These are phyloP conservation scores for Vespertilio murinus DNA, from an alignment of 2,797 vertebrate genomes.

Conservation along the genomic window DNA sequence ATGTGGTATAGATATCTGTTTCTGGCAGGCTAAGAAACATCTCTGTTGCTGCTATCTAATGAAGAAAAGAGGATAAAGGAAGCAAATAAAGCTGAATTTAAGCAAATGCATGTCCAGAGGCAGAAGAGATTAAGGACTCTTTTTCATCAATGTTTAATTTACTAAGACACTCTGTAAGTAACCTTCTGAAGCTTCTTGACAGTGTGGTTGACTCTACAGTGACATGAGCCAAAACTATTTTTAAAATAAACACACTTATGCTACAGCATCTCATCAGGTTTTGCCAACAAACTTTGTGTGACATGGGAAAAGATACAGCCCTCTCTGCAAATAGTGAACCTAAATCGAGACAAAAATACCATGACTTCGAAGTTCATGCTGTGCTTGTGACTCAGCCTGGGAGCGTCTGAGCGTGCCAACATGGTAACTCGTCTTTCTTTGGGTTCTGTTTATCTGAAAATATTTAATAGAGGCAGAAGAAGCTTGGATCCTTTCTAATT, in stretches of 20 bases:
- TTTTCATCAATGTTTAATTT: constrained; percentile 81
- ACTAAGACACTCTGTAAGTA: constrained; percentile 72
- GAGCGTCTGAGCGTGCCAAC: background rate
- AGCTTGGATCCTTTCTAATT: background rate
- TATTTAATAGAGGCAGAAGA: constrained; percentile 25
- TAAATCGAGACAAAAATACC: constrained; percentile 42
- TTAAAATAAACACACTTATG: constrained; percentile 57
- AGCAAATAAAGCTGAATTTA: constrained; percentile 79
- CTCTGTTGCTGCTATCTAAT: constrained; percentile 73
- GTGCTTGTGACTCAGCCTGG: constrained; percentile 6
- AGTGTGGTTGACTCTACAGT: constrained; percentile 71
- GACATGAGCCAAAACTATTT: constrained; percentile 17
- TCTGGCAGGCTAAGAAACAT: constrained; percentile 41
- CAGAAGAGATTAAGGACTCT: constrained; percentile 69
- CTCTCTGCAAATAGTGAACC: constrained; percentile 4
- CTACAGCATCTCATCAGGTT: constrained; percentile 42
- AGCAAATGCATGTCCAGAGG: constrained; percentile 55
- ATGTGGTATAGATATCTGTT: background rate
- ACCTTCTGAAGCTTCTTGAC: constrained; percentile 73
- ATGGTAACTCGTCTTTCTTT: background rate
- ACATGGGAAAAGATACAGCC: background rate
- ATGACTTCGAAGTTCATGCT: constrained; percentile 51
- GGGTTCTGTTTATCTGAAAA: constrained; percentile 15
- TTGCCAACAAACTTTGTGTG: constrained; percentile 63
- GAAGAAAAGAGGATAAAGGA: constrained; percentile 66